A percentile compares a stretch with the other conserved stretches of the same genome.
phyloP scores from a whole-genome alignment of 23 tunicate species.

The Ciona savignyi region DNA sequence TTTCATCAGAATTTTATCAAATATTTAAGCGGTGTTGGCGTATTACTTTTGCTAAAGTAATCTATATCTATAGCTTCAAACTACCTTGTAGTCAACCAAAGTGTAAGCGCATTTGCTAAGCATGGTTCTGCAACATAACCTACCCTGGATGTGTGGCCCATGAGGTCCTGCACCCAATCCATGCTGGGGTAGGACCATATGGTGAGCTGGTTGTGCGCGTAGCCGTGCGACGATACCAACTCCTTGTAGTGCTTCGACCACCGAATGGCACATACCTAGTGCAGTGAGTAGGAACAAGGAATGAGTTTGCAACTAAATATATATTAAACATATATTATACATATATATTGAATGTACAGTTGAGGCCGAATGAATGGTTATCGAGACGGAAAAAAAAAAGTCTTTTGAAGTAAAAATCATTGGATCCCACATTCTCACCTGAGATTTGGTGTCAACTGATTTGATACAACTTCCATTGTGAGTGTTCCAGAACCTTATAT shows the following conservation, averaged over 20 bases:
- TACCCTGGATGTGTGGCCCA: constrained; percentile 82
- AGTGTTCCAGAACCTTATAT: constrained; percentile 81
- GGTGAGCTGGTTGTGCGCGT: constrained; percentile 74
- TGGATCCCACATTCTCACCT: too few relatives aligned
- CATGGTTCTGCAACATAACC: background rate
- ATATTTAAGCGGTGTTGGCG: too few relatives aligned
- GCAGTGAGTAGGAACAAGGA: too few relatives aligned
- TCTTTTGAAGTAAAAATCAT: too few relatives aligned
- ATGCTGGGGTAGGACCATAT: constrained; percentile 90
- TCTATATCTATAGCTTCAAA: too few relatives aligned
- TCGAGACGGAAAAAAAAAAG: too few relatives aligned
- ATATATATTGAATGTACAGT: background rate
- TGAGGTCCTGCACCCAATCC: constrained; percentile 80
- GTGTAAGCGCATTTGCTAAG: too few relatives aligned
- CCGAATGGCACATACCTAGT: constrained; percentile 81
- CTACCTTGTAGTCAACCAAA: too few relatives aligned
- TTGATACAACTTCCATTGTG: constrained; percentile 50
- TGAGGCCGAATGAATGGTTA: background rate
- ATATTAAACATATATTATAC: too few relatives aligned
- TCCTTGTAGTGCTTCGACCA: constrained; percentile 88
- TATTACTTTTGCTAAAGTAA: too few relatives aligned
- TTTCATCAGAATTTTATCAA: background rate
- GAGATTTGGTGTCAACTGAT: constrained; percentile 81
- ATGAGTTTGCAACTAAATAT: too few relatives aligned
- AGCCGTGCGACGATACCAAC: constrained; percentile 87